Base-by-base conservation (phyloP, 2,888 invertebrate genomes). In the Dysmachus trigonus region DNA sequence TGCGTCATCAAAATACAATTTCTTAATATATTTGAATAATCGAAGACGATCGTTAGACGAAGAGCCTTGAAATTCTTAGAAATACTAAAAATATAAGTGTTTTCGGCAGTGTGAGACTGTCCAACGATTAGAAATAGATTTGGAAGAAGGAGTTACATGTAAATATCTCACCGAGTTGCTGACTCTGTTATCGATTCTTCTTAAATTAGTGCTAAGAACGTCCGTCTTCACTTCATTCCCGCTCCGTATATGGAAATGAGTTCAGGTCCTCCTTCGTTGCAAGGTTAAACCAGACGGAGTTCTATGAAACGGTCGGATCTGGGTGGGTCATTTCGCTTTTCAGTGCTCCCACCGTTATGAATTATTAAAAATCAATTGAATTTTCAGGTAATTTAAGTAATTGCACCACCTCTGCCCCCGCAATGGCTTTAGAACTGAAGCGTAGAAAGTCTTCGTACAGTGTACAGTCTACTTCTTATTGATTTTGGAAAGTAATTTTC, bases 351-450 rank as follows among this genome's bases (percentile, higher is more conserved):
- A 77, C 77, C 10, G 77, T 51, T 77, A 77, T 77, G 77, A 77
- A 77, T 77, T 77, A 77, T 77, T 47, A 47, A 77, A 47, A 77
- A 77, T 77, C 77, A 77, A 77, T 77, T 77, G 77, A 77, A 77
- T 51, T 77, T 76, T 47, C 47, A 77, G 47, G 47, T 47, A 77
- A 77, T 77, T 77, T 47, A 77, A 77, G 47, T 77, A 77, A 77
- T 77, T 77, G 77, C 22, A 27, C 30, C 47, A 47, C 47, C 13
- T 22, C 22, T 8, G 7, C 62, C 8, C 6, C 22, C 62, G 5
- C 18, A 8, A 22, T 7, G 22, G 6, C 47, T 47, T 47, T 18
- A 0, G n/a, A n/a, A 10, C 7, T 62, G 8, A 62, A 22, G 27
- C 62, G 62, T 62, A 18, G 62, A 10, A 22, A 6, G 27, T 62